These are phyloP conservation scores for Eutrigla gurnardus DNA, from an alignment of 2,797 vertebrate genomes.

Conservation along the genomic window DNA sequence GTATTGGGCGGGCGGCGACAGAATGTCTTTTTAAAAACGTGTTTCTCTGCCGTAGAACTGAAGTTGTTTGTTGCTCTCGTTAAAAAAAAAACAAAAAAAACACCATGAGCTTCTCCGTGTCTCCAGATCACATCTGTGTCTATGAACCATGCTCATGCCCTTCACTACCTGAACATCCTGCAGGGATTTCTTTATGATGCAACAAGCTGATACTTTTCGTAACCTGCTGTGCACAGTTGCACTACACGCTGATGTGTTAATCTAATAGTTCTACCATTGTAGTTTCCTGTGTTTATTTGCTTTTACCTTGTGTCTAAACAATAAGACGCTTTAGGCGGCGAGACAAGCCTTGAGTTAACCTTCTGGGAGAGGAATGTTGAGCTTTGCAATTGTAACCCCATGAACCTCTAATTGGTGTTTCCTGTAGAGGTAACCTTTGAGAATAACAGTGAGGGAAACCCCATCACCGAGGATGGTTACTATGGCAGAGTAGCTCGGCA, in stretches of 20 bases:
- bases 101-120: slow-evolving; percentile 72
- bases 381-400: slow-evolving; percentile 70
- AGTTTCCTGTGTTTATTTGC: slow-evolving; percentile 34
- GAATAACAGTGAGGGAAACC: slow-evolving; percentile 93
- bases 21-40: slow-evolving; percentile 2
- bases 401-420: slow-evolving; percentile 84
- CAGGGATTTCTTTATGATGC: slow-evolving; percentile 23
- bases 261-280: slow-evolving; percentile 13
- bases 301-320: slow-evolving; percentile 19
- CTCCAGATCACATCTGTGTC: slow-evolving; percentile 67
- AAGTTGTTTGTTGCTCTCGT: slow-evolving; percentile 48
- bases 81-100: slow-evolving; percentile 20
- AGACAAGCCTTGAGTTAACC: slow-evolving; percentile 8
- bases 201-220: slow-evolving; percentile 13
- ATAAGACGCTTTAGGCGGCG: not conserved
- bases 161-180: slow-evolving; percentile 38
- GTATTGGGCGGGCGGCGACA: slow-evolving; percentile 70
- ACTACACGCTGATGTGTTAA: not conserved
- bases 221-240: slow-evolving; percentile 11
- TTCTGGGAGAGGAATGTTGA: slow-evolving; percentile 45
- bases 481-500: slow-evolving; percentile 88
- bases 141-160: slow-evolving; percentile 71
- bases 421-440: slow-evolving; percentile 93
- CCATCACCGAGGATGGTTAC: slow-evolving; percentile 89
- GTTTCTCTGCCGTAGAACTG: slow-evolving; percentile 33